Evolutionary conservation across 2,113 vertebrate genomes (phyloP).

Genomic region (Neofelis nebulosa): DNA sequence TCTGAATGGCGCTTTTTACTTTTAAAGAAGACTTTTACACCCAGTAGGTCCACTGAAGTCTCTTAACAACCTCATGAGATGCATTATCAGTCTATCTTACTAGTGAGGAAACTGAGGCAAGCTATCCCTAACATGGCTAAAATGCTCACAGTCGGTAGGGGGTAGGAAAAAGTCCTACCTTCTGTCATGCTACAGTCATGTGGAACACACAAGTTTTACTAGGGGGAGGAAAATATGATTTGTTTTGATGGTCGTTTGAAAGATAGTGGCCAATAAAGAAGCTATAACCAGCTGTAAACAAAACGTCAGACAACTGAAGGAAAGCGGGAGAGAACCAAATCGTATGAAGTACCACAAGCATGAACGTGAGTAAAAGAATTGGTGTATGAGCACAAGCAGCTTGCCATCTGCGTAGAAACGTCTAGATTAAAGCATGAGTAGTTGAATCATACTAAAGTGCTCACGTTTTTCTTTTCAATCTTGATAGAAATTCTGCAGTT

Average conservation of each 20-base stretch:
- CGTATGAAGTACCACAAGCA: not conserved
- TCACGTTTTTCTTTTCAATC: not conserved
- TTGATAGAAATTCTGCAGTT: not conserved
- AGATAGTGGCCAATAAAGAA: not conserved
- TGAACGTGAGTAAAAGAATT: not conserved
- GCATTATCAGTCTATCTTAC: not conserved
- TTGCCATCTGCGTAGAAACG: not conserved
- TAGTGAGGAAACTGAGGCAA: not conserved
- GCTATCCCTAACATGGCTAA: not conserved
- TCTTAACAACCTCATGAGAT: not conserved
- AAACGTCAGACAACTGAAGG: not conserved
- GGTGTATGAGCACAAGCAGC: not conserved
- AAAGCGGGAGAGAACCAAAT: not conserved
- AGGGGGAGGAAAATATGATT: not conserved
- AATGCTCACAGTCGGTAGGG: not conserved
- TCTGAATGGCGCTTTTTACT: not conserved
- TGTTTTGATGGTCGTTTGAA: slow-evolving; percentile 37
- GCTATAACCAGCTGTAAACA: not conserved
- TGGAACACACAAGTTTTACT: not conserved
- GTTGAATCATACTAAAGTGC: not conserved
- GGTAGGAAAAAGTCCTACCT: not conserved
- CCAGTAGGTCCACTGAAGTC: not conserved
- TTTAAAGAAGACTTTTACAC: not conserved
- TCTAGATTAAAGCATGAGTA: not conserved
- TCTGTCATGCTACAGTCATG: not conserved